Conservation (phyloP, 1,140 invertebrate genomes). For the Mactra quadrangularis region DNA sequence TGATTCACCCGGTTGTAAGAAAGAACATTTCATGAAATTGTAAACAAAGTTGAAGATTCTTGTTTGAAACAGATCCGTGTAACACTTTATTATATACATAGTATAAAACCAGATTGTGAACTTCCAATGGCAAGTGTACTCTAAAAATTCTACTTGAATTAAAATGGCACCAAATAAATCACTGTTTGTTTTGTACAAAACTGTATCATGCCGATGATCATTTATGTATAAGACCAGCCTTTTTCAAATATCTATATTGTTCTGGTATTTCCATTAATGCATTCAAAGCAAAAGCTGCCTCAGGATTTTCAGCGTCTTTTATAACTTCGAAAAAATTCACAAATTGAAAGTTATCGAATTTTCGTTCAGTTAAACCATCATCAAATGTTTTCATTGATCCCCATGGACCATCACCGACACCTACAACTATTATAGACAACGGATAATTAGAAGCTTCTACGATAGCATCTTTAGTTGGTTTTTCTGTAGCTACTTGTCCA, state of each 20-base stretch:
- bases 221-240: slow-evolving; percentile 5
- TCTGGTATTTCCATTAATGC: slow-evolving; percentile 84
- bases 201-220: background rate
- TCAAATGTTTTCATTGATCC: slow-evolving; percentile 84
- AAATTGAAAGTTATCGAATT: slow-evolving; percentile 84
- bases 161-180: too few relatives aligned
- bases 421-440: slow-evolving; percentile 85
- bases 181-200: background rate
- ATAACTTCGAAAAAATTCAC: slow-evolving; percentile 83
- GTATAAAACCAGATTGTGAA: too few relatives aligned
- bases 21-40: too few relatives aligned
- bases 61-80: too few relatives aligned
- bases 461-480: slow-evolving; percentile 81
- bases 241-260: slow-evolving; percentile 78
- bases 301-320: slow-evolving; percentile 77
- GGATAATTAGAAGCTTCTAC: slow-evolving; percentile 84
- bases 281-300: slow-evolving; percentile 82
- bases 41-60: too few relatives aligned
- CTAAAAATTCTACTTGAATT: too few relatives aligned
- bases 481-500: slow-evolving; percentile 83
- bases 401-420: slow-evolving; percentile 85
- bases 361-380: slow-evolving; percentile 83
- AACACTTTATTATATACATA: too few relatives aligned
- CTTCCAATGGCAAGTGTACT: too few relatives aligned
- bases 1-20: too few relatives aligned